Conservation (phyloP, 2,888 invertebrate species). For the Pogonocherus hispidulus region DNA sequence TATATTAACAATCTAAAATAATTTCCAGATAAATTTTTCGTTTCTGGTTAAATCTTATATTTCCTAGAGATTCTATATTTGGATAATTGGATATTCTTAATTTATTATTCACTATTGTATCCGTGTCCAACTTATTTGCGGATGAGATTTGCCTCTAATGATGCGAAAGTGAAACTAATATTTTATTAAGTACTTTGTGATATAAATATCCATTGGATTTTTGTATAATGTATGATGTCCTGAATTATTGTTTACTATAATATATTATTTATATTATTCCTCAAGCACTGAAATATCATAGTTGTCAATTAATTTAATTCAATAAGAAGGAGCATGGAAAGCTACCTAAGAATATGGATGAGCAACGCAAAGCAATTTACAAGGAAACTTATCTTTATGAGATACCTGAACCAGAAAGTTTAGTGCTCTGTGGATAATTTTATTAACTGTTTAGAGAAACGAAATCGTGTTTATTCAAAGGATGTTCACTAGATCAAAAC, state of each 20-base stretch:
- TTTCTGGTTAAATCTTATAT: too few relatives aligned
- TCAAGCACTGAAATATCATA: neutral
- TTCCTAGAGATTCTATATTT: too few relatives aligned
- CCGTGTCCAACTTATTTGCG: neutral
- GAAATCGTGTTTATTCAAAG: constrained; percentile 2
- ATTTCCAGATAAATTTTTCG: too few relatives aligned
- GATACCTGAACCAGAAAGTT: constrained; percentile 13
- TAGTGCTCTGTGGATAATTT: constrained; percentile 12
- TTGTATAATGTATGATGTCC: neutral
- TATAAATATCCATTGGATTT: neutral
- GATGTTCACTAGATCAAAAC: constrained; percentile 6
- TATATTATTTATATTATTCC: neutral
- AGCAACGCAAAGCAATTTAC: constrained; percentile 1
- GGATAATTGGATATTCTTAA: too few relatives aligned
- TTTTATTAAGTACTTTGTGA: neutral
- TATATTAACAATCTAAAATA: too few relatives aligned
- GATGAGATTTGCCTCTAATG: neutral
- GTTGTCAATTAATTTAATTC: neutral
- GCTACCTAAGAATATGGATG: neutral
- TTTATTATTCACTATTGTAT: neutral
- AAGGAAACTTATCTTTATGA: neutral
- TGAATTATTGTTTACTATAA: too few relatives aligned
- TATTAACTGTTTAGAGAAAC: constrained; percentile 16
- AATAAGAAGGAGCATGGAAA: neutral
- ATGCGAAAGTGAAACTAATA: neutral